Conservation (phyloP, 2,113 vertebrate genomes). For the Rhinoptilus africanus region DNA sequence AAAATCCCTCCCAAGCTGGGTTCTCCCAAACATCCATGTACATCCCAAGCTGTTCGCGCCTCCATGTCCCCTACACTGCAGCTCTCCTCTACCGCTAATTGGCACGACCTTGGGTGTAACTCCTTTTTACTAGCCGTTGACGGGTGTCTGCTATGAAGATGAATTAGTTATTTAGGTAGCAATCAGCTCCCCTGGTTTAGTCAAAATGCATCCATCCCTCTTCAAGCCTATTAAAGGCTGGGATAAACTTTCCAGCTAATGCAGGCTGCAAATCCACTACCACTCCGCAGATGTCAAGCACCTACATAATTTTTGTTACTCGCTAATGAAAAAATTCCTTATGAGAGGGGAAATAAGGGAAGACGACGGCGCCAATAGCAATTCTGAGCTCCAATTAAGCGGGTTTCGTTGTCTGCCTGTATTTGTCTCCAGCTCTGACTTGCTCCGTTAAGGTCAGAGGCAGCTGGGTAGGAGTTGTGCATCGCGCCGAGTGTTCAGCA, state of each 20-base stretch:
- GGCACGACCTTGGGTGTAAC: constrained; percentile 61
- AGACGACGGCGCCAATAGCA: background rate
- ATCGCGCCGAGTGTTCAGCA: background rate
- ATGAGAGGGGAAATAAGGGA: background rate
- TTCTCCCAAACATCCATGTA: too few relatives aligned
- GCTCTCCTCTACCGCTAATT: constrained; percentile 47
- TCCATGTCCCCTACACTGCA: background rate
- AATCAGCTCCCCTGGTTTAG: constrained; percentile 66
- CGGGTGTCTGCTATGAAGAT: constrained; percentile 65
- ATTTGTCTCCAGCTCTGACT: constrained; percentile 59
- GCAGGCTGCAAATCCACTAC: constrained; percentile 53
- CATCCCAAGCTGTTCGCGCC: background rate
- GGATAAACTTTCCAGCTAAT: constrained; percentile 63
- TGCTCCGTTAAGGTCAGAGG: constrained; percentile 54
- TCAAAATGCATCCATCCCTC: constrained; percentile 69
- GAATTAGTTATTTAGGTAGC: constrained; percentile 71
- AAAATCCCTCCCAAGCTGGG: background rate
- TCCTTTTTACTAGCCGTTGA: constrained; percentile 31
- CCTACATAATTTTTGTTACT: constrained; percentile 64
- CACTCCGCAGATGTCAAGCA: constrained; percentile 36
- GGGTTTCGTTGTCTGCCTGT: constrained; percentile 43
- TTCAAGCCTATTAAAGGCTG: constrained; percentile 67
- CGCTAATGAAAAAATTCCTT: constrained; percentile 69
- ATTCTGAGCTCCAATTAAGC: constrained; percentile 63
- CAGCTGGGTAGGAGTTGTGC: background rate